These are phyloP conservation scores for Brotula barbata DNA, from an alignment of 2,797 vertebrate genomes.

Conservation along the genomic window DNA sequence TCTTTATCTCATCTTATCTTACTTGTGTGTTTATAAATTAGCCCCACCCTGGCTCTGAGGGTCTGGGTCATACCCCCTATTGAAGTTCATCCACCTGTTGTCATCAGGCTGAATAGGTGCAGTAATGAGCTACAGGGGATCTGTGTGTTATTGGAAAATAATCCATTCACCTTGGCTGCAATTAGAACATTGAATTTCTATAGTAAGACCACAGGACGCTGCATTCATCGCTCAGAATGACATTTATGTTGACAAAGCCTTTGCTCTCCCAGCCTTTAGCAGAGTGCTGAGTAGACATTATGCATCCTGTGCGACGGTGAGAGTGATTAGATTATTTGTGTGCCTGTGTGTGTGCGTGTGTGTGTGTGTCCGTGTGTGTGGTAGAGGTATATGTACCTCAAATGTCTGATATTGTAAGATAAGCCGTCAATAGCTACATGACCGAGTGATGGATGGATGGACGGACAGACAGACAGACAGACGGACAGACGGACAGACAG, in stretches of 20 bases:
- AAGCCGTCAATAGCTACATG: too few relatives aligned
- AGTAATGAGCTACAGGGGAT: conserved; percentile 52
- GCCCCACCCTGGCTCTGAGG: too few relatives aligned
- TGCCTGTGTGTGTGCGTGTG: not conserved
- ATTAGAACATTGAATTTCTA: not conserved
- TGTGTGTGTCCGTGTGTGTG: not conserved
- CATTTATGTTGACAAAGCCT: not conserved
- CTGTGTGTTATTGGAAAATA: conserved; percentile 71
- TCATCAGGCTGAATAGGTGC: conserved; percentile 39
- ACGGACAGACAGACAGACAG: too few relatives aligned
- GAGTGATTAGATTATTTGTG: too few relatives aligned
- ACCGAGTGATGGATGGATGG: too few relatives aligned
- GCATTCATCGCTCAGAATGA: not conserved
- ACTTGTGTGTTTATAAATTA: too few relatives aligned
- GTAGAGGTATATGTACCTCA: too few relatives aligned
- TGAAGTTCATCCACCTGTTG: conserved; percentile 16
- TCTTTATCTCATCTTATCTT: too few relatives aligned
- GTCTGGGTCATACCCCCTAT: too few relatives aligned
- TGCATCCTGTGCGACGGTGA: too few relatives aligned
- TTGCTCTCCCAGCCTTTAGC: not conserved
- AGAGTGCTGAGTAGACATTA: not conserved
- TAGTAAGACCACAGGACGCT: conserved; percentile 6
- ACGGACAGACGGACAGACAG: too few relatives aligned
- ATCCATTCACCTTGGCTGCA: conserved; percentile 54
- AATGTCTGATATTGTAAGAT: conserved; percentile 12